Evolutionary conservation across 2,113 vertebrate species (phyloP).

Genomic region (Halcyon senegalensis): DNA sequence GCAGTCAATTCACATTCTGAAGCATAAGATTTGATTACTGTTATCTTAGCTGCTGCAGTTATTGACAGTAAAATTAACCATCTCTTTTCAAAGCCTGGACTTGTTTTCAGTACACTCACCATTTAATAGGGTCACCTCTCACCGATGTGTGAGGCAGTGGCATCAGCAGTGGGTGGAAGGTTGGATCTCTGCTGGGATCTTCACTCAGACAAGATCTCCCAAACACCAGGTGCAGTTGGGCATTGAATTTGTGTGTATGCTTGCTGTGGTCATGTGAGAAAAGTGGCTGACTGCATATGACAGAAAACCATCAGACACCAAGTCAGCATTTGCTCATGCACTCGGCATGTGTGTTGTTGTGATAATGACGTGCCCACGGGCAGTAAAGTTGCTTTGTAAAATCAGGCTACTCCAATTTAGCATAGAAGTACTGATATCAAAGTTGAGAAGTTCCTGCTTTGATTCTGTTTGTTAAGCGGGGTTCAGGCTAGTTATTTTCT

Average conservation of each 20-base stretch:
- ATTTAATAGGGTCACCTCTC: not conserved
- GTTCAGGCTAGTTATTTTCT: not conserved
- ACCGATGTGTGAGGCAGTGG: not conserved
- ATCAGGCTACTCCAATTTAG: not conserved
- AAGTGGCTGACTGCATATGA: not conserved
- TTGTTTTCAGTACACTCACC: not conserved
- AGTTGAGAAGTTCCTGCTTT: not conserved
- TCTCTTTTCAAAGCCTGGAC: not conserved
- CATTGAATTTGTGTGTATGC: not conserved
- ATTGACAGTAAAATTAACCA: constrained; percentile 37
- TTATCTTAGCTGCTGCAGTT: constrained; percentile 21
- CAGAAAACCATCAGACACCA: not conserved
- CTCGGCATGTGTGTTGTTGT: not conserved
- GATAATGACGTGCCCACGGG: not conserved
- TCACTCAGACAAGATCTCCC: not conserved
- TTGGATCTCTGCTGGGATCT: not conserved
- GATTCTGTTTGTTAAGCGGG: not conserved
- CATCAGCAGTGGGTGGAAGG: not conserved
- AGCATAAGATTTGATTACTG: constrained; percentile 36
- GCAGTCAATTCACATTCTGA: not conserved
- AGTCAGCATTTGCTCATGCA: not conserved
- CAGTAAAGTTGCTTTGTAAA: not conserved
- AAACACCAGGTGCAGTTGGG: not conserved
- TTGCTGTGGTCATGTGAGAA: not conserved
- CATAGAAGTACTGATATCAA: not conserved